phyloP scores from a whole-genome alignment of 2,888 invertebrate species.

The Tachina lurida region DNA sequence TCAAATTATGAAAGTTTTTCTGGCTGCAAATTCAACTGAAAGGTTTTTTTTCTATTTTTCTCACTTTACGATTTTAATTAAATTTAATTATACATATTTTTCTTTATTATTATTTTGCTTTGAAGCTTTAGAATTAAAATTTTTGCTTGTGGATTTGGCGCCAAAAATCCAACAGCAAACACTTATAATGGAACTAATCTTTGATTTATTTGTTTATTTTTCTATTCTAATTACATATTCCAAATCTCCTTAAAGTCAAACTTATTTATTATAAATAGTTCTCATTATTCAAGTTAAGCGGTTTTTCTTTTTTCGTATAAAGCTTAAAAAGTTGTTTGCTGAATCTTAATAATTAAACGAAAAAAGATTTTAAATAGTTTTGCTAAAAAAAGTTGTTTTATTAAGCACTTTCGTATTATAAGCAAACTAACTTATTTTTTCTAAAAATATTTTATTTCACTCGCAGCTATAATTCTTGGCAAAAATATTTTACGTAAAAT shows the following conservation, averaged over 20 bases:
- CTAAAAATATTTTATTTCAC: not conserved
- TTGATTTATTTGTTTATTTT: not conserved
- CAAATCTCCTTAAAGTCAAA: not conserved
- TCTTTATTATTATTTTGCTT: slow-evolving; percentile 3
- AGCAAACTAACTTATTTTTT: slow-evolving; percentile 15
- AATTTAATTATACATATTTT: no score
- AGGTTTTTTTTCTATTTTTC: not conserved
- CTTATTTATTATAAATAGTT: slow-evolving; percentile 20
- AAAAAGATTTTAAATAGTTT: not conserved
- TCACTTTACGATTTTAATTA: not conserved
- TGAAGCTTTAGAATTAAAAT: not conserved
- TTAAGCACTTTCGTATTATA: slow-evolving; percentile 62
- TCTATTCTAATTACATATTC: not conserved
- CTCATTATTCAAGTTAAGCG: slow-evolving; percentile 22
- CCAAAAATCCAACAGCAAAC: slow-evolving; percentile 9
- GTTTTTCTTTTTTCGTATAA: slow-evolving; percentile 23
- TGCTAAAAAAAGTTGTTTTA: not conserved
- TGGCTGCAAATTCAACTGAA: not conserved
- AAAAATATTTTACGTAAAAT: slow-evolving; percentile 61
- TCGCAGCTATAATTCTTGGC: no score
- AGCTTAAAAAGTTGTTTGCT: slow-evolving; percentile 17
- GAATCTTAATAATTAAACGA: slow-evolving; percentile 7
- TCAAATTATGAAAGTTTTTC: slow-evolving; percentile 13
- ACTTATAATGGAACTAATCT: not conserved
- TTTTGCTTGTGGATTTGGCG: slow-evolving; percentile 48